Conservation (phyloP, 2,888 invertebrate species). For the Papilio protenor region DNA sequence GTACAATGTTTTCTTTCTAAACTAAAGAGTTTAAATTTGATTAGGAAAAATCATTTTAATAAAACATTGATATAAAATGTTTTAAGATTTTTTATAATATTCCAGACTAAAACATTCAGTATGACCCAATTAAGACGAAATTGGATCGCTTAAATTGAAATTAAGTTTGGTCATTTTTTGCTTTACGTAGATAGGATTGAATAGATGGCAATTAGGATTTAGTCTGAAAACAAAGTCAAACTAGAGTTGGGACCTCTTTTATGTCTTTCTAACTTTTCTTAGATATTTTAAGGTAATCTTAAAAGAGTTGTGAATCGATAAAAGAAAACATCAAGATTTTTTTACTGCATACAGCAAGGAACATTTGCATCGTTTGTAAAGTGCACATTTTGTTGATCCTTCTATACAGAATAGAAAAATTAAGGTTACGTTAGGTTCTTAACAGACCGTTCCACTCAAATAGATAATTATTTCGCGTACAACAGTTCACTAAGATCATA, state of each 20-base stretch:
- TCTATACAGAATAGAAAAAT: not conserved
- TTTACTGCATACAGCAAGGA: too few species aligned
- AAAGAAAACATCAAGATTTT: too few species aligned
- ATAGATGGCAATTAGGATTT: slow-evolving; percentile 13
- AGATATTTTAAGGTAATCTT: too few species aligned
- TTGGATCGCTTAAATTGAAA: not conserved
- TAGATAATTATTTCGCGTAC: slow-evolving; percentile 38
- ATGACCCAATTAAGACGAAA: not conserved
- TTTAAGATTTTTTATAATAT: not conserved
- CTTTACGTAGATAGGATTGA: not conserved
- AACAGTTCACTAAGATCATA: slow-evolving; percentile 39
- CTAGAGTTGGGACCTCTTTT: not conserved
- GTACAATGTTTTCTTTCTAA: not conserved
- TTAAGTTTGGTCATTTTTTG: not conserved
- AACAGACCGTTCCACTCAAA: slow-evolving; percentile 25
- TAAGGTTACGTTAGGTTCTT: not conserved
- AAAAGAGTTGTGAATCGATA: too few species aligned
- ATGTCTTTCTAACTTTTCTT: too few species aligned
- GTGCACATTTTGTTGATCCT: too few species aligned
- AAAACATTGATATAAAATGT: not conserved
- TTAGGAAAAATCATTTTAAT: not conserved
- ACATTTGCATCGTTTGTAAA: too few species aligned
- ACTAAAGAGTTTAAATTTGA: not conserved
- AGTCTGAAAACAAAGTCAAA: not conserved
- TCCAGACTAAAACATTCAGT: not conserved